Conservation (phyloP, 1,140 invertebrate genomes). For the Ceratitis capitata region DNA sequence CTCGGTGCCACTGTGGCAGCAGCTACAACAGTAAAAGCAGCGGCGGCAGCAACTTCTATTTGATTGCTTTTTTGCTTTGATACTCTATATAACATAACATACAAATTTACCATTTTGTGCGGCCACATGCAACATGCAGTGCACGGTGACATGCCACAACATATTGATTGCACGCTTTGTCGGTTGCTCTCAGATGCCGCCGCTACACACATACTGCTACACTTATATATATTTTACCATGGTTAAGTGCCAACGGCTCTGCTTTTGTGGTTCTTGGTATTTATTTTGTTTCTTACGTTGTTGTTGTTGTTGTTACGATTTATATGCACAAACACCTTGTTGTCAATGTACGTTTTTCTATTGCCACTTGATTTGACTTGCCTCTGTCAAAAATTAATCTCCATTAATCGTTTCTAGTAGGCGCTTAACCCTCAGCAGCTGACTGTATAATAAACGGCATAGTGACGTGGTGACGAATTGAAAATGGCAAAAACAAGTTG, state of each 20-base stretch:
- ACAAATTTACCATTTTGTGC: background rate
- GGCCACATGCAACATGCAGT: conserved; percentile 30
- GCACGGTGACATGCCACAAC: conserved; percentile 3
- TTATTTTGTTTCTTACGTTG: background rate
- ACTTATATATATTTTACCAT: background rate
- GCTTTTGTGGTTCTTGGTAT: background rate
- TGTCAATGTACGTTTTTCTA: background rate
- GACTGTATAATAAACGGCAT: too few relatives aligned
- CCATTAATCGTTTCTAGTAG: background rate
- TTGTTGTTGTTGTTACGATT: background rate
- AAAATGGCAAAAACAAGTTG: background rate
- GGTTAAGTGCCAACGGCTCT: background rate
- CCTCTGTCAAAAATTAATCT: conserved; percentile 5
- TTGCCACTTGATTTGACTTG: conserved; percentile 21
- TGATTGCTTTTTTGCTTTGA: background rate
- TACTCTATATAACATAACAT: too few relatives aligned
- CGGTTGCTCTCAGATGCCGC: background rate
- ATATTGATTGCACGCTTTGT: conserved; percentile 8
- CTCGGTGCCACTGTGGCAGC: background rate
- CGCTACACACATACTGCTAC: background rate
- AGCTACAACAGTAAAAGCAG: background rate
- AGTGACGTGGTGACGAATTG: background rate
- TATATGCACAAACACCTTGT: background rate
- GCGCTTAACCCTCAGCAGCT: too few relatives aligned
- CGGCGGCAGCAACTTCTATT: background rate